phyloP scores from a whole-genome alignment of 2,113 vertebrate genomes.

The Pipa parva region DNA sequence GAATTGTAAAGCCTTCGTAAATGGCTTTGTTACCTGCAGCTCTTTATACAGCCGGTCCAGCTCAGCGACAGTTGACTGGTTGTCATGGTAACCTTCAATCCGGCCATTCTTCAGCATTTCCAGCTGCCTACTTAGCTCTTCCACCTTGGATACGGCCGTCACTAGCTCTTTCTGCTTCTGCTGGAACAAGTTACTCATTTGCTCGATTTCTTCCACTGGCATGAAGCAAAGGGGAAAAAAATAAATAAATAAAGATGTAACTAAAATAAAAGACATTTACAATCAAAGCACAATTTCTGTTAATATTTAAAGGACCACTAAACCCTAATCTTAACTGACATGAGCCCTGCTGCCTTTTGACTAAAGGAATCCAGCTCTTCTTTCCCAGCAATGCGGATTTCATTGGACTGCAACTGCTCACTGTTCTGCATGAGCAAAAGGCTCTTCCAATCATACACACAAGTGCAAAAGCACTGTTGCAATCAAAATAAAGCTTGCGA shows the following conservation, averaged over 20 bases:
- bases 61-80: constrained; percentile 85
- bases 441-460: no score
- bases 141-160: constrained; percentile 85
- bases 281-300: not conserved
- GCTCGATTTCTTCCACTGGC: constrained; percentile 94
- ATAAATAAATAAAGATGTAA: not conserved
- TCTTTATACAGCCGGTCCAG: constrained; percentile 94
- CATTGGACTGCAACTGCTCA: no score
- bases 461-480: no score
- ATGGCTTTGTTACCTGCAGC: constrained; percentile 93
- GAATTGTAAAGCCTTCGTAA: no score
- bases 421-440: no score
- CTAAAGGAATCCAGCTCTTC: no score
- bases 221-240: constrained; percentile 43
- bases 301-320: no score
- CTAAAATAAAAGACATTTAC: not conserved
- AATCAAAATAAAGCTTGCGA: no score
- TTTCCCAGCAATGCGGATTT: no score
- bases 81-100: constrained; percentile 81
- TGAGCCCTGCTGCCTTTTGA: no score
- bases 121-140: constrained; percentile 88
- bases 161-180: constrained; percentile 93
- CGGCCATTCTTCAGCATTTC: constrained; percentile 91
- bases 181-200: constrained; percentile 97
- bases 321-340: no score